Evolutionary conservation across 1,140 invertebrate genomes (phyloP).

Genomic region (Rhopalosiphum maidis): DNA sequence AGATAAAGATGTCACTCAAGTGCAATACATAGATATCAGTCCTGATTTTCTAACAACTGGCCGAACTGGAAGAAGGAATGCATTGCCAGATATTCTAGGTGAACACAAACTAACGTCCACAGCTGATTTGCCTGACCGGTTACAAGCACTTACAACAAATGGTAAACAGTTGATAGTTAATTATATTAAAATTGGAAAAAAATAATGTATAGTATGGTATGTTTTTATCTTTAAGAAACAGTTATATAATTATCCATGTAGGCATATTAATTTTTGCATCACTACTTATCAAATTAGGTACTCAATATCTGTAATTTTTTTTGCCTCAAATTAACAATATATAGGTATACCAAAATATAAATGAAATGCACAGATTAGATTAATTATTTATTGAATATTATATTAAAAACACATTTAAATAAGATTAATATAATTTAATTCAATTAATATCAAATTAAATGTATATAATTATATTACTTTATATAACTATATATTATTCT

Average conservation of each 20-base stretch:
- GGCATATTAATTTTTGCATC: background rate
- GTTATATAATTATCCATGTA: background rate
- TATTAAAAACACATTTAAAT: background rate
- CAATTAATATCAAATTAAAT: background rate
- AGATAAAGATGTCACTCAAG: conserved; percentile 47
- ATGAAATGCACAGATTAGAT: background rate
- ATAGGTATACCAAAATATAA: background rate
- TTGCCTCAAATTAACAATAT: background rate
- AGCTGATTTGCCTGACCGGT: conserved; percentile 72
- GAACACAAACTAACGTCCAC: conserved; percentile 72
- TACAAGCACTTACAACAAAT: conserved; percentile 71
- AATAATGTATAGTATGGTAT: background rate
- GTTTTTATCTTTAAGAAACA: background rate
- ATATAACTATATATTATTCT: background rate
- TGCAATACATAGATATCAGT: conserved; percentile 61
- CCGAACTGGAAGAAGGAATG: conserved; percentile 79
- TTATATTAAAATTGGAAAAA: background rate
- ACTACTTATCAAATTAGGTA: background rate
- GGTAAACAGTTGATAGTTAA: conserved; percentile 61
- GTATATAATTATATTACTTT: too few relatives aligned
- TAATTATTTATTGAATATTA: background rate
- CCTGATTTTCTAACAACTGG: conserved; percentile 80
- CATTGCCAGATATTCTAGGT: conserved; percentile 76
- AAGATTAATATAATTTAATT: background rate
- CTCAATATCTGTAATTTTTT: background rate